Evolutionary conservation across 2,797 vertebrate species (phyloP).

Genomic region (Smutsia gigantea): DNA sequence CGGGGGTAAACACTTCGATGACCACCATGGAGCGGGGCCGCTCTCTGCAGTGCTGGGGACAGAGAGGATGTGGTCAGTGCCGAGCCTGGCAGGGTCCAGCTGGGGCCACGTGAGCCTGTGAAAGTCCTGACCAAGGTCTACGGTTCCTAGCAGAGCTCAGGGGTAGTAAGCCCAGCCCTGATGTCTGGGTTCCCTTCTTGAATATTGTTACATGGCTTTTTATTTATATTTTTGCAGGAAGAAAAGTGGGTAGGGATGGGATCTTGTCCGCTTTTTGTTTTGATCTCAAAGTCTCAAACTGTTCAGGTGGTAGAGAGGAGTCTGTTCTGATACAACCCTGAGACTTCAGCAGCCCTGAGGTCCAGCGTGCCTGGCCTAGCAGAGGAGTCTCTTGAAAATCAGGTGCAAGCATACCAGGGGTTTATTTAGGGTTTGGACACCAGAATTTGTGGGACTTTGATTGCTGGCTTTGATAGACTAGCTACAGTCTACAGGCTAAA

Average conservation of each 20-base stretch:
- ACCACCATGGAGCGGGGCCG: constrained; percentile 99
- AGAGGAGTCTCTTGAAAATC: background rate
- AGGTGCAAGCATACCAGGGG: background rate
- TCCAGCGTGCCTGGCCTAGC: fast-evolving
- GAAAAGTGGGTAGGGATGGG: background rate
- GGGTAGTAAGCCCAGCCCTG: no score
- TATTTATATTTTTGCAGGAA: background rate
- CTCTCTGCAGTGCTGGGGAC: constrained; percentile 96
- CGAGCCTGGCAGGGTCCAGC: background rate
- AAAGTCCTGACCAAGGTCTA: background rate
- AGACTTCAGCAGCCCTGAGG: fast-evolving
- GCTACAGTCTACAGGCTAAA: background rate
- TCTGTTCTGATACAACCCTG: fast-evolving
- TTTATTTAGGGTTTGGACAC: background rate
- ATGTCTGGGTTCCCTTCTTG: background rate
- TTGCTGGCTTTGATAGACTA: fast-evolving
- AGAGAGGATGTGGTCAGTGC: background rate
- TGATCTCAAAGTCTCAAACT: background rate
- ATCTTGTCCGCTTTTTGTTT: background rate
- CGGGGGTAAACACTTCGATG: constrained; percentile 99
- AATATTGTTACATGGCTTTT: fast-evolving
- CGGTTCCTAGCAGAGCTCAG: background rate
- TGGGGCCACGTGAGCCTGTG: fast-evolving
- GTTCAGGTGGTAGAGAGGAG: background rate
- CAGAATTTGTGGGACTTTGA: background rate